A percentile compares a stretch with the other conserved stretches of the same genome.
Evolutionary conservation across 2,888 invertebrate genomes (phyloP).

Genomic region (Caenorhabditis sp.): DNA sequence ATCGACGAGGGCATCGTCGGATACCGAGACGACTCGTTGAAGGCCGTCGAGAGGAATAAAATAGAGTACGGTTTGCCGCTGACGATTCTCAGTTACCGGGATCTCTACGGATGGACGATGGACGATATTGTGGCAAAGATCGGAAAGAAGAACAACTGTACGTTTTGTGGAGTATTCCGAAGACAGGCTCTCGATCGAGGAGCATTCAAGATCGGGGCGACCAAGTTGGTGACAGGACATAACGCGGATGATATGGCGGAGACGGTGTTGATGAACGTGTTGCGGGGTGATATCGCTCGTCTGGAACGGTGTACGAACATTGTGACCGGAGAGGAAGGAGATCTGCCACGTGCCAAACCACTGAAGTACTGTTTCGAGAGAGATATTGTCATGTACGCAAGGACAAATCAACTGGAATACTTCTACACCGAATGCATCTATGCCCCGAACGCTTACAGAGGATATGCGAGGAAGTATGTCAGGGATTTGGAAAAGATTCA

Average conservation of each 20-base stretch:
- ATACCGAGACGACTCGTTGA: slow-evolving; percentile 91
- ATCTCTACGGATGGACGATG: slow-evolving; percentile 98
- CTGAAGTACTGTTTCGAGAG: slow-evolving; percentile 94
- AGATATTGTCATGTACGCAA: slow-evolving; percentile 94
- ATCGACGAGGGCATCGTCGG: slow-evolving; percentile 97
- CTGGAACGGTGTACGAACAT: slow-evolving; percentile 72
- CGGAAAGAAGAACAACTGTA: slow-evolving; percentile 94
- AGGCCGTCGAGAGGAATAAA: slow-evolving; percentile 91
- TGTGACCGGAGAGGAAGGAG: slow-evolving; percentile 77
- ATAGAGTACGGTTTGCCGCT: slow-evolving; percentile 95
- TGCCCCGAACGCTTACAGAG: slow-evolving; percentile 94
- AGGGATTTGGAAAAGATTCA: slow-evolving; percentile 96
- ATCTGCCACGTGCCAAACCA: slow-evolving; percentile 79
- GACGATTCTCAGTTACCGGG: slow-evolving; percentile 95
- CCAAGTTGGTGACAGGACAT: slow-evolving; percentile 93
- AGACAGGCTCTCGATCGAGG: slow-evolving; percentile 95
- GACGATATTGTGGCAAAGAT: slow-evolving; percentile 92
- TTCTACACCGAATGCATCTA: slow-evolving; percentile 99
- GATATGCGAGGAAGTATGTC: slow-evolving; percentile 88
- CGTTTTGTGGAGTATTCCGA: slow-evolving; percentile 88
- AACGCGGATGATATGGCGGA: slow-evolving; percentile 93
- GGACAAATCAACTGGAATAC: slow-evolving; percentile 95
- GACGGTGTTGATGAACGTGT: slow-evolving; percentile 88
- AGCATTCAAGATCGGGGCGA: slow-evolving; percentile 91
- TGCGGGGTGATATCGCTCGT: slow-evolving; percentile 94